These are phyloP conservation scores for Lasioglossum albipes DNA, from an alignment of 1,140 invertebrate genomes.

Conservation along the genomic window DNA sequence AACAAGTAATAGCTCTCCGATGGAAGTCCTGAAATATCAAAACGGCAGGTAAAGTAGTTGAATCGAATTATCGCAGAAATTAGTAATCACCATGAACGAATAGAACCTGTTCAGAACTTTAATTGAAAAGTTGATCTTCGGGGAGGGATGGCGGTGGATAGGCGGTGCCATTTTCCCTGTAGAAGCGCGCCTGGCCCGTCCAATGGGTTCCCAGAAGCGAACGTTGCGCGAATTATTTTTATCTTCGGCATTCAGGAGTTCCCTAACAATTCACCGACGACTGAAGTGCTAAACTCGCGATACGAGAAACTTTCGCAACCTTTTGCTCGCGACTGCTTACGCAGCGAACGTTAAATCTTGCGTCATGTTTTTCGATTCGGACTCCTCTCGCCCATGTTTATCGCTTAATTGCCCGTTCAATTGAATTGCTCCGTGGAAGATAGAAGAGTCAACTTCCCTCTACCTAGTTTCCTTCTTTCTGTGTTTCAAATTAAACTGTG, in stretches of 20 bases:
- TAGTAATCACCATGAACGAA: slow-evolving; percentile 1
- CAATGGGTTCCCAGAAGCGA: slow-evolving; percentile 7
- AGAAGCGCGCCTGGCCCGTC: no score
- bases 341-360: background rate
- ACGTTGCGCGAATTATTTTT: slow-evolving; percentile 19
- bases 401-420: no score
- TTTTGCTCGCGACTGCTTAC: background rate
- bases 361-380: background rate
- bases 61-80: slow-evolving; percentile 13
- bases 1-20: background rate
- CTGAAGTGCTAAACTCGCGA: slow-evolving; percentile 1
- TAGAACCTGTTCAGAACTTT: slow-evolving; percentile 11
- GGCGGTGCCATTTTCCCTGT: background rate
- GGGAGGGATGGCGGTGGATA: background rate
- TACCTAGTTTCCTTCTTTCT: no score
- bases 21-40: background rate
- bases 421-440: no score
- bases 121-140: slow-evolving; percentile 18
- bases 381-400: no score
- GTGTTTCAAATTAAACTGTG: no score
- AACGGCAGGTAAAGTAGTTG: background rate
- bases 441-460: no score
- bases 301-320: background rate
- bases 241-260: slow-evolving; percentile 20
- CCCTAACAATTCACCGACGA: background rate